Evolutionary conservation across 2,113 vertebrate genomes (phyloP).

Genomic region (Carollia perspicillata): DNA sequence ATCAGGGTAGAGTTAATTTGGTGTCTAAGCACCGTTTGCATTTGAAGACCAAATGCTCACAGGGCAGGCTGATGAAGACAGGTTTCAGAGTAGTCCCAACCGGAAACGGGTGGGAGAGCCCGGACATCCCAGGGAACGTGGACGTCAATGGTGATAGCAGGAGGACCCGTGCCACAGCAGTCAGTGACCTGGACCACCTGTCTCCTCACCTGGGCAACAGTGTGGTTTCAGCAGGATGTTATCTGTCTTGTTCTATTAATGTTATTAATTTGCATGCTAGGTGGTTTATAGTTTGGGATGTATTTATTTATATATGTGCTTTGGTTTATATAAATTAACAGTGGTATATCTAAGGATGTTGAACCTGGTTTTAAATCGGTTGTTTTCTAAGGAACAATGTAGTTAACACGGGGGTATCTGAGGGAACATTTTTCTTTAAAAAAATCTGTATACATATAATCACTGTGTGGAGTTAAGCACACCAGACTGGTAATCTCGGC

Average conservation of each 20-base stretch:
- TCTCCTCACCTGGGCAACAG: background rate
- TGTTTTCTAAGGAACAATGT: background rate
- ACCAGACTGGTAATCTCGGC: background rate
- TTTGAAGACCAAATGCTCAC: background rate
- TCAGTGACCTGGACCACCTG: rapidly evolving
- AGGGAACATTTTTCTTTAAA: background rate
- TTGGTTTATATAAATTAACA: background rate
- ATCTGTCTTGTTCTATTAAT: background rate
- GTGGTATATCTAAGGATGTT: background rate
- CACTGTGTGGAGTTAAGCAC: background rate
- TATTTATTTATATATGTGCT: background rate
- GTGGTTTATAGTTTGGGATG: background rate
- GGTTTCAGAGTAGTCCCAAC: background rate
- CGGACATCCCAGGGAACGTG: background rate
- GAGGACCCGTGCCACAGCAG: rapidly evolving
- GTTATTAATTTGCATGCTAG: background rate
- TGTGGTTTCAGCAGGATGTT: background rate
- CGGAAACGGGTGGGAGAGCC: background rate
- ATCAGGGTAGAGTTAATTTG: background rate
- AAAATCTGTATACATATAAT: background rate
- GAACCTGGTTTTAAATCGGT: background rate
- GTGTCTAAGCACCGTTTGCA: background rate
- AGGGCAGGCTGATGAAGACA: background rate
- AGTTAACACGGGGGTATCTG: background rate
- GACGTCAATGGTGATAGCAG: background rate